Conservation (phyloP, 2,113 vertebrate genomes). For the Jacana jacana region DNA sequence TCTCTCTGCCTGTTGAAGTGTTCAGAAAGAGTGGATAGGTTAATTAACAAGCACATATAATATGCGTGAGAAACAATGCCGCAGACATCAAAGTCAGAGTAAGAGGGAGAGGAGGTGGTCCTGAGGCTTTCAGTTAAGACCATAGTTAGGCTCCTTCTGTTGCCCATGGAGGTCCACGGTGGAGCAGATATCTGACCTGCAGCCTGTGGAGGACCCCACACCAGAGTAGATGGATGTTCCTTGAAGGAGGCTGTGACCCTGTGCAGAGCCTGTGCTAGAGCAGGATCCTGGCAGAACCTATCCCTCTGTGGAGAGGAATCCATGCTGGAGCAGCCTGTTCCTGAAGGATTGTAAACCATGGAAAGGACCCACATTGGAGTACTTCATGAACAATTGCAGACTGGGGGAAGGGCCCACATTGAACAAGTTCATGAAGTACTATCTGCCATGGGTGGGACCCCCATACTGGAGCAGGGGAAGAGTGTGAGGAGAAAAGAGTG, state of each 20-base stretch:
- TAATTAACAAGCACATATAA: not conserved
- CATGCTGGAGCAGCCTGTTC: not conserved
- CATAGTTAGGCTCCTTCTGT: accelerated
- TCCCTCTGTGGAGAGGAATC: no score
- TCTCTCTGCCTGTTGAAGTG: not conserved
- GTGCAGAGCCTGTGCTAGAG: not conserved
- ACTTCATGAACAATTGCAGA: not conserved
- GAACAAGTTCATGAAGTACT: not conserved
- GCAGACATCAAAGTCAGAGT: not conserved
- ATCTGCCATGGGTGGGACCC: not conserved
- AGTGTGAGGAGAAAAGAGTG: accelerated
- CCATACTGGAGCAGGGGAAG: not conserved
- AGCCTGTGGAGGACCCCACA: accelerated
- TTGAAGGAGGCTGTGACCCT: not conserved
- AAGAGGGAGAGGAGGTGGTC: not conserved
- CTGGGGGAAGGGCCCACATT: accelerated
- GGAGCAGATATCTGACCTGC: not conserved
- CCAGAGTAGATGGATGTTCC: accelerated
- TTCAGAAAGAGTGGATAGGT: not conserved
- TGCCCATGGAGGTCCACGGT: accelerated
- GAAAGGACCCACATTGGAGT: not conserved
- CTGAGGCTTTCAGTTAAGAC: not conserved
- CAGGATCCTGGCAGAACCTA: not conserved
- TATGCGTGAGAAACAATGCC: not conserved
- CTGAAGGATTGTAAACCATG: not conserved